phyloP scores from a whole-genome alignment of 1,140 invertebrate genomes.

The Cydia fagiglandana region DNA sequence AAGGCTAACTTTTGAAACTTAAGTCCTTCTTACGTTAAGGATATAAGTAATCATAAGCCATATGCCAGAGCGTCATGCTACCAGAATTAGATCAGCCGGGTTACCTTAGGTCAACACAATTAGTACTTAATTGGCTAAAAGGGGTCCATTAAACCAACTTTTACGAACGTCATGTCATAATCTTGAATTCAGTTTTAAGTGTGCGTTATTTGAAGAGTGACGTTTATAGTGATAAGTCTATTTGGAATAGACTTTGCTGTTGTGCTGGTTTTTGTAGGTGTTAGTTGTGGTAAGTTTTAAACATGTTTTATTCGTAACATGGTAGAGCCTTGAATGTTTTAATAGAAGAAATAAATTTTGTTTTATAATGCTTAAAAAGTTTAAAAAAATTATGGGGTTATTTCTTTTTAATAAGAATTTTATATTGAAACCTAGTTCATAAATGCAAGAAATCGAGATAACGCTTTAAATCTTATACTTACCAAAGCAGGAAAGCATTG shows the following conservation, averaged over 20 bases:
- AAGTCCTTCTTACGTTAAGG: background rate
- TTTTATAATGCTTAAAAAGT: too few species aligned
- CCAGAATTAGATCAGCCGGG: slow-evolving; percentile 66
- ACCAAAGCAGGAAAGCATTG: too few species aligned
- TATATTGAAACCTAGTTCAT: too few species aligned
- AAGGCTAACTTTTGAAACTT: background rate
- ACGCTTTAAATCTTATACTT: too few species aligned
- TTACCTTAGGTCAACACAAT: slow-evolving; percentile 77
- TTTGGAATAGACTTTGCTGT: background rate
- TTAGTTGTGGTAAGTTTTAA: background rate
- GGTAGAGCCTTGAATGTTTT: background rate
- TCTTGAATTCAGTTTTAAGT: slow-evolving; percentile 23
- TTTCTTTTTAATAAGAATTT: too few species aligned
- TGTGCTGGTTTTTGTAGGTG: background rate
- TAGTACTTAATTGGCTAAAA: slow-evolving; percentile 63
- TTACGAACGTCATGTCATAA: slow-evolving; percentile 17
- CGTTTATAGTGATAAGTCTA: slow-evolving; percentile 27
- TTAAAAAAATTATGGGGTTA: too few species aligned
- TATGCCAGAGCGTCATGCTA: slow-evolving; percentile 51
- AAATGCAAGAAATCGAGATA: too few species aligned
- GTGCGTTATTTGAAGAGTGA: slow-evolving; percentile 22
- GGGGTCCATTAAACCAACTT: slow-evolving; percentile 54
- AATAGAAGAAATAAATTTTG: too few species aligned
- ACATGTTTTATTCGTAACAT: background rate
- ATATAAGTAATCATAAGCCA: slow-evolving; percentile 32